Evolutionary conservation across 2,888 invertebrate species (phyloP), one percentile per base, ranked within the genome.

Genomic region (Acronicta psi): DNA sequence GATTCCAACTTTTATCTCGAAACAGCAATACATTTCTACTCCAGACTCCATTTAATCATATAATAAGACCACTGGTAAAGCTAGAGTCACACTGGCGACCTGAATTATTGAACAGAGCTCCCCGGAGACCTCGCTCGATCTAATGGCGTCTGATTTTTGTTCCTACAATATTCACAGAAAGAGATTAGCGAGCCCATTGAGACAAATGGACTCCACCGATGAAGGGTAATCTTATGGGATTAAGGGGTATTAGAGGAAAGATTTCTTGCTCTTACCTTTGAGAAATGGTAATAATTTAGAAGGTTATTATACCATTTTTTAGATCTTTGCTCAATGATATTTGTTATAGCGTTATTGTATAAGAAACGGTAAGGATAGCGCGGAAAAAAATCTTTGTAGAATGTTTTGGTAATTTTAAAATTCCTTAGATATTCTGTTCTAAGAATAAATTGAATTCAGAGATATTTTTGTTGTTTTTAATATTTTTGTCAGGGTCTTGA

Each of bases 31-130:
- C 29, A 51, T 66, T 61, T 41, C 16, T 37, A 45, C 69, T 68
- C 43, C 23, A 42, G 11, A 52, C 44, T 57, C 51, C 53, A 61
- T 57, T 43, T 61, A 64, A 73, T 75, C 63, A 69, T 59, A 58
- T 51, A 65, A 63, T 59, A 71, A 73, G 66, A 49, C 51, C 41
- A 14, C 53, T 53, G 44, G 51, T 38, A 52, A 52, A 59, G 49
- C 49, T 31, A 25, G 51, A 70, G 71, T 59, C 61, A 60, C 59
- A 65, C 73, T 47, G 56, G 52, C 46, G 37, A 17, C 13, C 37
- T 68, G 70, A 78, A 81, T 81, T 73, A 81, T 82, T 80, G 73
- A 80, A 61, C 50, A 50, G 46, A 49, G 7, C 41, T 23, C 70
- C 63, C 47, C 37, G 40, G 70, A 56, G 69, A 65, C 46, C 17